phyloP scores from a whole-genome alignment of 2,888 invertebrate species.

The Drosophila eohydei region DNA sequence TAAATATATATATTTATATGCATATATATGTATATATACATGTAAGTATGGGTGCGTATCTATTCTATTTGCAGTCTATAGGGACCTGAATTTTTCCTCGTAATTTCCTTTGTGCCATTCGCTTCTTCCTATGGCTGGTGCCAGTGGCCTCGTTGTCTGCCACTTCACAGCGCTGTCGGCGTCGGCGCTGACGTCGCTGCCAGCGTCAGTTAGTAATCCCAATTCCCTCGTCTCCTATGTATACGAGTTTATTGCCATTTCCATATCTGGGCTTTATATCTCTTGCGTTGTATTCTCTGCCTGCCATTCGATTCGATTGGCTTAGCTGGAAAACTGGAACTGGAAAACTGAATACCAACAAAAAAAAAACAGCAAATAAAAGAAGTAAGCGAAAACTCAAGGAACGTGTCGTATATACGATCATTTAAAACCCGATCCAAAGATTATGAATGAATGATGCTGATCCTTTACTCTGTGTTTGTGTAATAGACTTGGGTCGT shows the following conservation, averaged over 20 bases:
- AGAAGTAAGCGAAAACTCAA: slow-evolving; percentile 2
- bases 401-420: slow-evolving; percentile 23
- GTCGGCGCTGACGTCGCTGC: slow-evolving; percentile 28
- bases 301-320: slow-evolving; percentile 37
- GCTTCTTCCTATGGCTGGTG: slow-evolving; percentile 26
- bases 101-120: slow-evolving; percentile 72
- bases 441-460: slow-evolving; percentile 28
- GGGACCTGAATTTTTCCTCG: slow-evolving; percentile 80
- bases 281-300: slow-evolving; percentile 52
- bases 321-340: slow-evolving; percentile 48
- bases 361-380: slow-evolving; percentile 12
- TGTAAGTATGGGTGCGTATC: slow-evolving; percentile 35
- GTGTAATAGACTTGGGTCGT: background rate
- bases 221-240: slow-evolving; percentile 63
- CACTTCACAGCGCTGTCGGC: slow-evolving; percentile 12
- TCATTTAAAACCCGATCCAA: slow-evolving; percentile 41
- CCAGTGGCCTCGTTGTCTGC: slow-evolving; percentile 52
- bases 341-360: slow-evolving; percentile 27
- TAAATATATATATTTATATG: slow-evolving; percentile 7
- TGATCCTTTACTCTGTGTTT: slow-evolving; percentile 17
- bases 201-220: slow-evolving; percentile 67
- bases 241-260: slow-evolving; percentile 77
- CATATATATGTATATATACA: slow-evolving; percentile 13
- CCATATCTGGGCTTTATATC: slow-evolving; percentile 79
- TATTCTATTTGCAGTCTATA: slow-evolving; percentile 67